Conservation (phyloP, 1,140 invertebrate species). For the Dysdera silvatica region DNA sequence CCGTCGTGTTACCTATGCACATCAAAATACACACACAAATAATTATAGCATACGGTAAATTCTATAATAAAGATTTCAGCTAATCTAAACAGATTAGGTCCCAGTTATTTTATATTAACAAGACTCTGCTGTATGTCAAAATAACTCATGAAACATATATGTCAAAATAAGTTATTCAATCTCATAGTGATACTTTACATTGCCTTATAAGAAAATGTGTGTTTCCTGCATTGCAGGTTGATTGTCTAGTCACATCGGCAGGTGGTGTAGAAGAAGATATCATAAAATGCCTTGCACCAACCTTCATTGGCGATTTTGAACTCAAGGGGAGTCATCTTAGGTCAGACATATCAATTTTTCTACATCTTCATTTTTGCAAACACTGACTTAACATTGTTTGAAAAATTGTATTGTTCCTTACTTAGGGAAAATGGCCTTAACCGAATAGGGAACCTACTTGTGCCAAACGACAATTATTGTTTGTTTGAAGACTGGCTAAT, state of each 20-base stretch:
- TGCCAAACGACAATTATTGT: constrained; percentile 98
- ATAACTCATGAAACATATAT: background rate
- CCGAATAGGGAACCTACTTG: constrained; percentile 92
- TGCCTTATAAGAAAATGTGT: no score
- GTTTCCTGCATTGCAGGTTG: constrained; percentile 59
- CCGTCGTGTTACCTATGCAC: no score
- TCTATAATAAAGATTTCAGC: no score
- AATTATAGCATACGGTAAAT: no score
- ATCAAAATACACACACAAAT: no score
- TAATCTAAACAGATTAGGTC: no score
- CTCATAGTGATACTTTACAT: no score
- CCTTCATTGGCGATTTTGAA: constrained; percentile 84
- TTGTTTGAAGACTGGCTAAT: constrained; percentile 97
- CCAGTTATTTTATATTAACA: no score
- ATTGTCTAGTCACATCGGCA: constrained; percentile 94
- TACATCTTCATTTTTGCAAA: background rate
- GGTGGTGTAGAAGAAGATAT: constrained; percentile 98
- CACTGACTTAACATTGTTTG: background rate
- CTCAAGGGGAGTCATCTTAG: constrained; percentile 56
- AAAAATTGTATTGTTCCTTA: background rate
- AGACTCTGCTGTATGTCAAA: no score
- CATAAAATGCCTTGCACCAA: constrained; percentile 95
- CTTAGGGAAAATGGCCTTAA: constrained; percentile 80
- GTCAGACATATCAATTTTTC: constrained; percentile 9
- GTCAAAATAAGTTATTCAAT: background rate